Conservation (phyloP, 2,113 vertebrate genomes). For the Eurypyga helias region DNA sequence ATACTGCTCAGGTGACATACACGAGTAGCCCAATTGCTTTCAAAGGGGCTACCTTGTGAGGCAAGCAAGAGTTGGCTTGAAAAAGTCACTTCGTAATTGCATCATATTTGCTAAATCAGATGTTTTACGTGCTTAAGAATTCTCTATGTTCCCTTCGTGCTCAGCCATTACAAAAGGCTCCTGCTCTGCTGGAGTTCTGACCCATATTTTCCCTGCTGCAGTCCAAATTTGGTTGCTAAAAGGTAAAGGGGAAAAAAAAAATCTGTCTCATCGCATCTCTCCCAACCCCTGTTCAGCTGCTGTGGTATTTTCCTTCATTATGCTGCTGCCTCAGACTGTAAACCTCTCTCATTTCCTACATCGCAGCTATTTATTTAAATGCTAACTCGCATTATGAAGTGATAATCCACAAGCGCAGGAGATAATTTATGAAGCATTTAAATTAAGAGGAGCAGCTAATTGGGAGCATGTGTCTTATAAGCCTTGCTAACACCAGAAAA, state of each 20-base stretch:
- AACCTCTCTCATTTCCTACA: slow-evolving; percentile 90
- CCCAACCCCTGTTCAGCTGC: slow-evolving; percentile 62
- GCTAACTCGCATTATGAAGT: slow-evolving; percentile 97
- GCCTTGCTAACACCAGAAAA: slow-evolving; percentile 85
- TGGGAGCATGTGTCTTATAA: slow-evolving; percentile 99
- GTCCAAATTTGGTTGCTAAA: slow-evolving; percentile 50
- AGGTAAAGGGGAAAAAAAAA: neutral
- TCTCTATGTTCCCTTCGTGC: neutral
- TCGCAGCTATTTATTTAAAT: slow-evolving; percentile 94
- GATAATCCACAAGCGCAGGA: slow-evolving; percentile 94
- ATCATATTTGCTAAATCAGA: slow-evolving; percentile 53
- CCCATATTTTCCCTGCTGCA: slow-evolving; percentile 55
- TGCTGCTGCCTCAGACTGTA: slow-evolving; percentile 75
- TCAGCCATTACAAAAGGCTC: slow-evolving; percentile 37
- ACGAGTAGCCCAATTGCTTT: neutral
- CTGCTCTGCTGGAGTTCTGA: slow-evolving; percentile 63
- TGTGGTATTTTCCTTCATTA: slow-evolving; percentile 83
- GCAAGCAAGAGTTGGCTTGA: neutral
- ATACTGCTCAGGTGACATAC: neutral
- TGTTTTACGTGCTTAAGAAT: neutral
- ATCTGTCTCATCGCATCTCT: neutral
- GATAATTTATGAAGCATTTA: slow-evolving; percentile 99
- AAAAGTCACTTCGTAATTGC: slow-evolving; percentile 49
- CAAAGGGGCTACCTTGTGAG: neutral
- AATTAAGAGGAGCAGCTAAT: slow-evolving; percentile 99